Conservation (phyloP, 2,797 vertebrate species). For the Caiman crocodilus region DNA sequence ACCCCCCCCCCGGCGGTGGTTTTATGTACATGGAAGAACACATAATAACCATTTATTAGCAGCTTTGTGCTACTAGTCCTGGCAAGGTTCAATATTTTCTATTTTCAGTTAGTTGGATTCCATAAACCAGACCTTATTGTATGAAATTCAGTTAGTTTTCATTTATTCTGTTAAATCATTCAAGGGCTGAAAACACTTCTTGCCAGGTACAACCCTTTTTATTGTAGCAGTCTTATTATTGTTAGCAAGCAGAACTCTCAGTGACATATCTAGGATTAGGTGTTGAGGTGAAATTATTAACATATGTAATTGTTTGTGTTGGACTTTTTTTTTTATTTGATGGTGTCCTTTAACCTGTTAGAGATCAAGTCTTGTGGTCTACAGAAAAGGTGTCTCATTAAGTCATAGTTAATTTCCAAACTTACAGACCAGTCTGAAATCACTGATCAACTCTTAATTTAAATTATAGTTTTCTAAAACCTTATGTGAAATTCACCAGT, state of each 20-base stretch:
- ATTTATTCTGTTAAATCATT: background rate
- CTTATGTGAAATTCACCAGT: background rate
- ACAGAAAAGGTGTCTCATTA: background rate
- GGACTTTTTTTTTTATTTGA: background rate
- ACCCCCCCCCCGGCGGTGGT: too few relatives aligned
- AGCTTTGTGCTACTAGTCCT: background rate
- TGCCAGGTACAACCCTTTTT: background rate
- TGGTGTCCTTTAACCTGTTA: background rate
- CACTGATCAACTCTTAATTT: constrained; percentile 34
- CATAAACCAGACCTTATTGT: background rate
- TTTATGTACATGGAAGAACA: too few relatives aligned
- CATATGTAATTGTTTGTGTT: background rate
- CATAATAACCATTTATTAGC: too few relatives aligned
- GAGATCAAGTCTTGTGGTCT: background rate
- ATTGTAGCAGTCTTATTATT: constrained; percentile 13
- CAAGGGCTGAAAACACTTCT: background rate
- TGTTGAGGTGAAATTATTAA: constrained; percentile 13
- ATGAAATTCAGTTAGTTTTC: background rate
- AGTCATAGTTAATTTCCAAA: constrained; percentile 26
- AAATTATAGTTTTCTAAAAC: background rate
- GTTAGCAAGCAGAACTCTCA: constrained; percentile 27
- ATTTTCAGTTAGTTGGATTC: background rate
- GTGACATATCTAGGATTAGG: constrained; percentile 2
- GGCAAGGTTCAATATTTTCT: background rate
- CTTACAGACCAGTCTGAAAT: background rate